Base-by-base conservation (phyloP, 2,797 vertebrate species). In the Ptychobarbus kaznakovi region DNA sequence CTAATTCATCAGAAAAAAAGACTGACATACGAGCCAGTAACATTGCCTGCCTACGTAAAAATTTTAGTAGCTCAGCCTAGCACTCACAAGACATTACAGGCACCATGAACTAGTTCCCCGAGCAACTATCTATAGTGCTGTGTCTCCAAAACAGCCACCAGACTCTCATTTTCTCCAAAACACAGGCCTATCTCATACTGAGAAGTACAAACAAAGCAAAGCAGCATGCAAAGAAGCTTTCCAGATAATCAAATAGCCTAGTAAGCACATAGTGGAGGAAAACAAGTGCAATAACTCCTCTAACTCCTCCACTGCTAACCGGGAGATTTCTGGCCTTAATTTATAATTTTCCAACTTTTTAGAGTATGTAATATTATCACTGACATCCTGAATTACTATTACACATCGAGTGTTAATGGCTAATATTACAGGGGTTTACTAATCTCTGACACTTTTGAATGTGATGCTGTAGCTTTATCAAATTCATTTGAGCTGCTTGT, bases 1-100 rank as follows among this genome's bases (percentile, higher is more conserved):
- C 28, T 74, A 25, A 83, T 83, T 74, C 5, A 75, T 51, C 44
- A 53, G 82, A 77, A 20, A 77, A 77, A 66, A 22, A 81, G 49
- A 28, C 38, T 28, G 76, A 80, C 10, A 85, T 22, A 63, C 65
- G 56, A 85, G 28, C 42, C 28, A 32, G 56, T 65, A 74, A 74
- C 56, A 65, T 40, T 42, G 76, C 13, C 84, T 22, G 44, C 16
- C 42, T 0, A 1, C 40, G 44, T 80, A 65, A 80, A 80, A 74
- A 18, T 73, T 80, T 80, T 42, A 80, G 25, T 42, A 74, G 75
- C 38, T 49, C 18, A 58, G 51, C 13, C 76, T 18, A 69, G 15
- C 38, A 44, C 69, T 44, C 76, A 18, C 13, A 49, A 68, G 66
- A 72, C 51, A 46, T 69, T 3, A 66, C 51, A 79, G 51, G 25